phyloP scores from a whole-genome alignment of 2,113 vertebrate genomes.

The Myodes glareolus region DNA sequence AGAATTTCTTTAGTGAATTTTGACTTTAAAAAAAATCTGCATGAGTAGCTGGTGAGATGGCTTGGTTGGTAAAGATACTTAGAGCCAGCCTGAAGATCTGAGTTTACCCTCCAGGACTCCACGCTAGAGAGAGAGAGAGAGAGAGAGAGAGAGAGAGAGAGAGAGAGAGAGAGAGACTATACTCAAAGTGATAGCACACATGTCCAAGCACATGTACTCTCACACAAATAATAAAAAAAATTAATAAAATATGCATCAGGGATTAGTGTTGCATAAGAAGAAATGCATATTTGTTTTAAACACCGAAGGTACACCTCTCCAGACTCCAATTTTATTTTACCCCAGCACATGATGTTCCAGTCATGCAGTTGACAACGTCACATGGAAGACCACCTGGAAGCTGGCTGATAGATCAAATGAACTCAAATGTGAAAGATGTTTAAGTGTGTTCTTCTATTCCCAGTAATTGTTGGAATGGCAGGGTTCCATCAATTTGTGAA shows the following conservation, averaged over 20 bases:
- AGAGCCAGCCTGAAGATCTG: no score
- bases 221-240: not conserved
- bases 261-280: not conserved
- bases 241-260: not conserved
- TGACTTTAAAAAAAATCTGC: not conserved
- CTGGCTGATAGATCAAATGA: not conserved
- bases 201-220: no score
- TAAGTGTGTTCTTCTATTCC: not conserved
- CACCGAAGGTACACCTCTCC: fast-evolving
- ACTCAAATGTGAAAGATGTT: not conserved
- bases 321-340: not conserved
- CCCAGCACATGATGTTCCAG: not conserved
- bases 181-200: no score
- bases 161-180: not conserved
- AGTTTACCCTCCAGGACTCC: not conserved
- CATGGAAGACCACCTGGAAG: not conserved
- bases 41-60: not conserved
- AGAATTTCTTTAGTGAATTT: not conserved
- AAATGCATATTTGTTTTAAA: not conserved
- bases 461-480: not conserved
- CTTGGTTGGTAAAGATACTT: not conserved
- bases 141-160: no score
- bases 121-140: not conserved
- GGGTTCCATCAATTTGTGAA: not conserved
- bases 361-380: not conserved